phyloP scores from a whole-genome alignment of 2,888 invertebrate genomes.

The Rotaria macrura region DNA sequence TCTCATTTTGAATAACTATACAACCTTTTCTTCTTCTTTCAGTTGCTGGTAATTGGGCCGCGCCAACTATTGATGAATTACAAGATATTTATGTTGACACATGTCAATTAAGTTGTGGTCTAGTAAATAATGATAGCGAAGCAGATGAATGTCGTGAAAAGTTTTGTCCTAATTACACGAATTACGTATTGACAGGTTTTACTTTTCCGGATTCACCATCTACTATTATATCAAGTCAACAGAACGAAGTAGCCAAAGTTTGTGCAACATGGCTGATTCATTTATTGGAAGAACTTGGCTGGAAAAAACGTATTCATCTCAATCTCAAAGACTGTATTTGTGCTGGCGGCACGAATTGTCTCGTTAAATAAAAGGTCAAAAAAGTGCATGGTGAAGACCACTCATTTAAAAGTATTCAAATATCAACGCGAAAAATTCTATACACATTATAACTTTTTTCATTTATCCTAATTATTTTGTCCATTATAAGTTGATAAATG shows the following conservation, averaged over 20 bases:
- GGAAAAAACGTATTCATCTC: not conserved
- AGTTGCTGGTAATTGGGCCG: not conserved
- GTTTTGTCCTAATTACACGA: not conserved
- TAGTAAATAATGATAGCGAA: not conserved
- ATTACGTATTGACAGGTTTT: not conserved
- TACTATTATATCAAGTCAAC: not conserved
- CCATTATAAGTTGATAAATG: too few species aligned
- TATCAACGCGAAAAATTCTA: too few species aligned
- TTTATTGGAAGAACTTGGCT: not conserved
- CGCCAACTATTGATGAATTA: not conserved
- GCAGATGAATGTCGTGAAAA: not conserved
- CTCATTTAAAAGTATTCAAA: too few species aligned
- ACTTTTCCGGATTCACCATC: not conserved
- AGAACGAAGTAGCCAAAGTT: not conserved
- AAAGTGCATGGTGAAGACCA: too few species aligned
- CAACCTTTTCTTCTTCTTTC: not conserved
- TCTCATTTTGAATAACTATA: not conserved
- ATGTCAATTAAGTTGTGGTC: not conserved
- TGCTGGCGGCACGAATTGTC: not conserved
- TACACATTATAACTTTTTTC: not conserved
- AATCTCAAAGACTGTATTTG: not conserved
- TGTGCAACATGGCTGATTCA: constrained; percentile 7
- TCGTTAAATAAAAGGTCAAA: not conserved
- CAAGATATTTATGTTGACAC: not conserved
- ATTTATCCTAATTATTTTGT: not conserved